Evolutionary conservation across 2,888 invertebrate species (phyloP).

Genomic region (Dasysyrphus tricinctus): DNA sequence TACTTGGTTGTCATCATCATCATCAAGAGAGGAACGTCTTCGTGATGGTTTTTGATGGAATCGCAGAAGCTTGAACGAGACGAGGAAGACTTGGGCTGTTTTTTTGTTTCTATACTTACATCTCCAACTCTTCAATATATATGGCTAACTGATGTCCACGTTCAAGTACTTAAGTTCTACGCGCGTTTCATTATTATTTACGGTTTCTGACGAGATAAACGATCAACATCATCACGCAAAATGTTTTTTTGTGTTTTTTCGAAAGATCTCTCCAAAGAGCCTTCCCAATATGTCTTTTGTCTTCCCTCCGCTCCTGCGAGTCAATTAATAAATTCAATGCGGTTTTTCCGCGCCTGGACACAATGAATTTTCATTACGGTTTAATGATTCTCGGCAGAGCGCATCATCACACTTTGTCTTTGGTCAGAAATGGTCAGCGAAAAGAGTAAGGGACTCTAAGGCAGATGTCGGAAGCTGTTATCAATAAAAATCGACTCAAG

Average conservation of each 20-base stretch:
- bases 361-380: slow-evolving; percentile 74
- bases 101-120: slow-evolving; percentile 1
- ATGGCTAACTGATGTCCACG: slow-evolving; percentile 59
- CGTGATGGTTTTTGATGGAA: slow-evolving; percentile 67
- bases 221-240: slow-evolving; percentile 62
- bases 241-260: slow-evolving; percentile 20
- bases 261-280: background rate
- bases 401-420: slow-evolving; percentile 66
- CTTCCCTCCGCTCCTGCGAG: slow-evolving; percentile 22
- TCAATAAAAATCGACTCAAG: slow-evolving; percentile 56
- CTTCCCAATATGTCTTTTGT: slow-evolving; percentile 30
- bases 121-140: background rate
- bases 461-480: slow-evolving; percentile 68
- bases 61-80: slow-evolving; percentile 8
- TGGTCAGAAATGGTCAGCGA: slow-evolving; percentile 6
- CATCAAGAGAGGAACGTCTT: slow-evolving; percentile 33
- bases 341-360: slow-evolving; percentile 59
- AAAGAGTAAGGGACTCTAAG: background rate
- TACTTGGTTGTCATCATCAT: slow-evolving; percentile 45
- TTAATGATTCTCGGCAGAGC: slow-evolving; percentile 62
- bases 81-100: background rate
- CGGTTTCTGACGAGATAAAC: slow-evolving; percentile 68
- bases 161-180: slow-evolving; percentile 68
- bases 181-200: slow-evolving; percentile 72
- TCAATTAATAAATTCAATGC: slow-evolving; percentile 74